phyloP scores from a whole-genome alignment of 2,113 vertebrate genomes.

The Vidua macroura region DNA sequence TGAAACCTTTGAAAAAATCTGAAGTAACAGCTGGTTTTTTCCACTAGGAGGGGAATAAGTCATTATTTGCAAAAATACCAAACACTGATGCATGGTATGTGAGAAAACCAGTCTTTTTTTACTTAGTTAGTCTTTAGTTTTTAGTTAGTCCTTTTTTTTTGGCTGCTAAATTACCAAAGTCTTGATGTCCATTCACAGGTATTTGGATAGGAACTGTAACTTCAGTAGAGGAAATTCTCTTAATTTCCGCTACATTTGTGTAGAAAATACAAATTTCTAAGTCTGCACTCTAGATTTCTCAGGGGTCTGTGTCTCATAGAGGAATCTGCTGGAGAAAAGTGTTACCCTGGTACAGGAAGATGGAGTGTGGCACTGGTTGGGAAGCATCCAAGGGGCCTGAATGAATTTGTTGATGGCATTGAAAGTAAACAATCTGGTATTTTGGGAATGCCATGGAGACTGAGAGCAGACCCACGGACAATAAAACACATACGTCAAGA shows the following conservation, averaged over 20 bases:
- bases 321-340: not conserved
- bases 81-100: not conserved
- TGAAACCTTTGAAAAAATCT: not conserved
- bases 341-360: not conserved
- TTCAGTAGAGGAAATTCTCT: not conserved
- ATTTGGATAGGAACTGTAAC: not conserved
- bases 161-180: not conserved
- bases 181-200: not conserved
- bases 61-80: not conserved
- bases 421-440: not conserved
- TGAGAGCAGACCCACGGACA: not conserved
- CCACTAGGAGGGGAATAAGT: not conserved
- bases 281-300: not conserved
- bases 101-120: not conserved
- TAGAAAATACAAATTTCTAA: not conserved
- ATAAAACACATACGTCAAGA: not conserved
- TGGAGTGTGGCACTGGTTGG: not conserved
- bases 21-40: not conserved
- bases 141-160: not conserved
- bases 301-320: not conserved
- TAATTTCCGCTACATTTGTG: not conserved
- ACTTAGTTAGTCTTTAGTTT: no score
- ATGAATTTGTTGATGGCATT: not conserved
- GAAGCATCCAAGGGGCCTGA: not conserved
- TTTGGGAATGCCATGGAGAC: not conserved